Percentiles rank a stretch among this genome's conserved stretches.
These are phyloP conservation scores for Falco columbarius DNA, from an alignment of 2,797 vertebrate genomes.

Conservation along the genomic window DNA sequence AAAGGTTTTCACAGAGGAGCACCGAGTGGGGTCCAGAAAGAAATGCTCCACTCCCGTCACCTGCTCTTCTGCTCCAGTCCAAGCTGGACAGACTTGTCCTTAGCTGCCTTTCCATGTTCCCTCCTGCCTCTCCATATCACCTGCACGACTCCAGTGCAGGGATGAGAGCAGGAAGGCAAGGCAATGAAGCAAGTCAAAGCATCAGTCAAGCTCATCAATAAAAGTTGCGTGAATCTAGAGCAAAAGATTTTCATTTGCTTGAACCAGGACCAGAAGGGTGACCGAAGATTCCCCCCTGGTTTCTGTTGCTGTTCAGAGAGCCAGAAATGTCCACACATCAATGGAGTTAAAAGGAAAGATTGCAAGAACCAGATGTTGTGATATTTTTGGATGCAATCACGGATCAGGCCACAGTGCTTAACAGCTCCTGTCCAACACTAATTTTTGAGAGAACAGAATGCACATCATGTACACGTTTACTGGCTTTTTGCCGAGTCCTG, in stretches of 20 bases:
- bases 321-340: background rate
- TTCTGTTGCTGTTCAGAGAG: background rate
- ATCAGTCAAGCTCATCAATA: background rate
- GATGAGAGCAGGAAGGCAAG: background rate
- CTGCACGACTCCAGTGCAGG: background rate
- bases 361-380: constrained; percentile 16
- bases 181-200: background rate
- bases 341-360: background rate
- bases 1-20: background rate
- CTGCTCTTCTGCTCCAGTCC: background rate
- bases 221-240: background rate
- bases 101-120: background rate
- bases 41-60: background rate
- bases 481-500: background rate
- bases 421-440: background rate
- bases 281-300: background rate
- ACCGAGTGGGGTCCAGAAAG: background rate
- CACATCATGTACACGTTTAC: background rate
- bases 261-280: background rate
- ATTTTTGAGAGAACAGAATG: background rate
- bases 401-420: background rate
- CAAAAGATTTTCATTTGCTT: background rate
- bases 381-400: constrained; percentile 23
- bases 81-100: background rate
- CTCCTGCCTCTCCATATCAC: accelerated